Evolutionary conservation across 2,113 vertebrate genomes (phyloP).

Genomic region (Planiliza haematocheilus): DNA sequence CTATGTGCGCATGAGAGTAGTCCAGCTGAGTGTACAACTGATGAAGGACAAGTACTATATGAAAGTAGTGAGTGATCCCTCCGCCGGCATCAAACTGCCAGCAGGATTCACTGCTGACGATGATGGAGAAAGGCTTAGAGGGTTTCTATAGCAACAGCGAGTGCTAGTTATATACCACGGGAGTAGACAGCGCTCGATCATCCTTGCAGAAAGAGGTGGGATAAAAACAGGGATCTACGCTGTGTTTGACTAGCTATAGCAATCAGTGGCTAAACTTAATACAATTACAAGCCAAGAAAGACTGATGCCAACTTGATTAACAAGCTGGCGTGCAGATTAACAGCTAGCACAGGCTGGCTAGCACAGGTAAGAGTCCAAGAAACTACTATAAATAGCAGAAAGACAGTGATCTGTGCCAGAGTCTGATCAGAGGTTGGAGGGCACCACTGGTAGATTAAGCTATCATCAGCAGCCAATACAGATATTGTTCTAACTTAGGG

Average conservation of each 20-base stretch:
- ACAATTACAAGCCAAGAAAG: not conserved
- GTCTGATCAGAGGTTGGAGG: not conserved
- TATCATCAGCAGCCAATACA: too few species aligned
- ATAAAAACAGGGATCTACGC: not conserved
- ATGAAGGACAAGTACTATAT: conserved; percentile 16
- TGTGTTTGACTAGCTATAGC: not conserved
- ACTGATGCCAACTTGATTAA: conserved; percentile 13
- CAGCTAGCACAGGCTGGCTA: conserved; percentile 42
- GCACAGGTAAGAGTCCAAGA: too few species aligned
- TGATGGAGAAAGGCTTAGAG: conserved; percentile 19
- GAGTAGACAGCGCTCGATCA: not conserved
- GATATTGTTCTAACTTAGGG: too few species aligned
- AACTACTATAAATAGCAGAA: not conserved
- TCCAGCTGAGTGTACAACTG: not conserved
- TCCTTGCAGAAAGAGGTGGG: conserved; percentile 9
- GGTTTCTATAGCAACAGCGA: conserved; percentile 63
- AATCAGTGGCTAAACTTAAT: not conserved
- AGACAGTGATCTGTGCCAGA: conserved; percentile 3
- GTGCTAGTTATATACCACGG: conserved; percentile 20
- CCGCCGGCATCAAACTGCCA: conserved; percentile 33
- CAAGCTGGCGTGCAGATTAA: conserved; percentile 12
- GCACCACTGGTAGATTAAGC: not conserved
- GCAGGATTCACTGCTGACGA: conserved; percentile 15
- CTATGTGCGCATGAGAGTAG: not conserved
- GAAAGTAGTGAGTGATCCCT: conserved; percentile 35